Conservation (phyloP, 2,888 invertebrate species). For the Toxonevra muliebris region DNA sequence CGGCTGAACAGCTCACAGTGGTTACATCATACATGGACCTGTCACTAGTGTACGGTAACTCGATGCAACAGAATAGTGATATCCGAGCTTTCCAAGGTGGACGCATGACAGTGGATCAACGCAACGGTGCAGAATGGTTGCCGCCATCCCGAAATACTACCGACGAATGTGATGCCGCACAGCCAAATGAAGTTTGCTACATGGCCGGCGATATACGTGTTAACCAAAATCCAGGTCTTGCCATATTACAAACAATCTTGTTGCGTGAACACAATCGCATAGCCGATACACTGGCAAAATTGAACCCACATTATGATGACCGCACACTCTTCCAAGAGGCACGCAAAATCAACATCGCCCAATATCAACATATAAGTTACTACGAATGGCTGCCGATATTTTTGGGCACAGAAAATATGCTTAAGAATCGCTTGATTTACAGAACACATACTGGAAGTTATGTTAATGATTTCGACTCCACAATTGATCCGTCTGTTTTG, state of each 20-base stretch:
- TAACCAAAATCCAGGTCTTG: constrained; percentile 66
- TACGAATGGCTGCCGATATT: constrained; percentile 69
- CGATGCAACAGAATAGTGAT: constrained; percentile 71
- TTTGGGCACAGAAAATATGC: constrained; percentile 64
- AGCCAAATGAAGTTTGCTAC: constrained; percentile 78
- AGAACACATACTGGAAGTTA: constrained; percentile 57
- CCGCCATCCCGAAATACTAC: constrained; percentile 76
- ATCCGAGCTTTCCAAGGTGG: constrained; percentile 77
- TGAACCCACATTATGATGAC: constrained; percentile 69
- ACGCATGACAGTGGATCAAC: constrained; percentile 70
- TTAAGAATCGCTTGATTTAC: constrained; percentile 63
- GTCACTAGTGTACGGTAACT: constrained; percentile 84
- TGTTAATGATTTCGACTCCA: constrained; percentile 67
- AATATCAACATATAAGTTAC: constrained; percentile 67
- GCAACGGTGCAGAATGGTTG: constrained; percentile 76
- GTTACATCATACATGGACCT: constrained; percentile 72
- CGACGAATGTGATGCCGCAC: constrained; percentile 74
- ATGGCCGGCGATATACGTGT: constrained; percentile 71
- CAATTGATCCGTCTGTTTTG: constrained; percentile 69
- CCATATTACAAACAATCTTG: constrained; percentile 66
- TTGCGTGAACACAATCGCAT: constrained; percentile 68
- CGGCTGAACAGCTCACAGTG: constrained; percentile 73
- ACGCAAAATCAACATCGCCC: constrained; percentile 66
- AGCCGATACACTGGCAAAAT: constrained; percentile 59
- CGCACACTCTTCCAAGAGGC: constrained; percentile 67